Evolutionary conservation across 2,113 vertebrate genomes (phyloP), one percentile per base, ranked within the genome.

Genomic region (Podarcis raffonei): DNA sequence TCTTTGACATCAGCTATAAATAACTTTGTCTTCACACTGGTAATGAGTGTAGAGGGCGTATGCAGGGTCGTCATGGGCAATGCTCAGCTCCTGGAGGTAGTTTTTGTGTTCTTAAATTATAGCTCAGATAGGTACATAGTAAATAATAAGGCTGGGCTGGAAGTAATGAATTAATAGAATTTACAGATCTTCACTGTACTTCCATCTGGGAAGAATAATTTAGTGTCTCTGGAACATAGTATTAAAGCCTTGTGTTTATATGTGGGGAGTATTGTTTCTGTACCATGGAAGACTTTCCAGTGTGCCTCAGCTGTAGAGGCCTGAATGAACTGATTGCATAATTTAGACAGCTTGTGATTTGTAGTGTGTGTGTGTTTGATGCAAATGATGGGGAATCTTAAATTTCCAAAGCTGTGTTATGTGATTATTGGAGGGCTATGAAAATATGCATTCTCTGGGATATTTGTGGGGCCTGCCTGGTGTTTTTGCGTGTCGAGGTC

Each of bases 111-210:
- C 75, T 65, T 66, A 22, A 4, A 6, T 53, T 37, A 69, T 32
- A 35, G 8, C 66, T 84, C 2, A 9, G 20, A 53, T 15, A 85
- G 82, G 2, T 62, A 71, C 22, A 65, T 85, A 89, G 27, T 85
- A 85, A 89, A 84, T 89, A 74, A 81, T 35, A 62, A 74, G 30
- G 12, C n/a, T 81, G 27, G 27, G 16, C 23, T 80, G 62, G 35
- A 74, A n/a, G 53, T 57, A 74, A 74, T 72, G 62, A 85, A 81
- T 80, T 76, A 62, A 80, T n/a, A 72, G 32, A 85, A 84, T 84
- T 81, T 85, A 65, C 27, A 32, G 82, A 83, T 80, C 65, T 77
- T 20, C 74, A 78, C 72, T 69, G n/a, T 89, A 20, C 32, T 78
- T 37, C 23, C 81, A 32, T 78, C 76, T 69, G 62, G 37, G 8